Evolutionary conservation across 2,888 invertebrate genomes (phyloP).

Genomic region (Ferrisia virgata): DNA sequence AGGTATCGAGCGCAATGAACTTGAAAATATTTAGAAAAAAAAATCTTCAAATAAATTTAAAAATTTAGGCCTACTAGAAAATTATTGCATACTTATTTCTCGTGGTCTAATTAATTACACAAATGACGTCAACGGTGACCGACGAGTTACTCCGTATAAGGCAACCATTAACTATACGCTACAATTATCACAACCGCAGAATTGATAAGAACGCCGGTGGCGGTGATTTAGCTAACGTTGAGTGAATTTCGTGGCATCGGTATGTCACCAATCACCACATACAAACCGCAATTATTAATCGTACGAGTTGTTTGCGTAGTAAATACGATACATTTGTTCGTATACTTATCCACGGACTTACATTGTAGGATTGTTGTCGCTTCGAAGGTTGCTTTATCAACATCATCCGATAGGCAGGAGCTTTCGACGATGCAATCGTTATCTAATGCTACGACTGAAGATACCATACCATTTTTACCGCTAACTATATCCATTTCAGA

Average conservation of each 20-base stretch:
- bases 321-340: background rate
- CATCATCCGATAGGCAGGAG: background rate
- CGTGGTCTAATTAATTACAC: background rate
- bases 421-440: background rate
- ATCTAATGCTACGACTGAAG: background rate
- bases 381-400: background rate
- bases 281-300: background rate
- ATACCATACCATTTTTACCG: constrained; percentile 11
- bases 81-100: background rate
- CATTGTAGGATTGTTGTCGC: background rate
- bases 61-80: background rate
- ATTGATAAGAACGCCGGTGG: constrained; percentile 12
- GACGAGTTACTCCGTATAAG: background rate
- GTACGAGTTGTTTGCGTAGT: background rate
- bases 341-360: background rate
- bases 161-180: background rate
- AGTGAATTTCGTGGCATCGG: too few species aligned
- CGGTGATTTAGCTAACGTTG: background rate
- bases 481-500: constrained; percentile 39
- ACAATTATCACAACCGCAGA: background rate
- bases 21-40: too few species aligned
- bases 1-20: too few species aligned
- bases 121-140: constrained; percentile 7
- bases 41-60: too few species aligned
- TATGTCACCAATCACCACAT: background rate